Conservation (phyloP, 2,888 invertebrate species). For the Aethes cnicana region DNA sequence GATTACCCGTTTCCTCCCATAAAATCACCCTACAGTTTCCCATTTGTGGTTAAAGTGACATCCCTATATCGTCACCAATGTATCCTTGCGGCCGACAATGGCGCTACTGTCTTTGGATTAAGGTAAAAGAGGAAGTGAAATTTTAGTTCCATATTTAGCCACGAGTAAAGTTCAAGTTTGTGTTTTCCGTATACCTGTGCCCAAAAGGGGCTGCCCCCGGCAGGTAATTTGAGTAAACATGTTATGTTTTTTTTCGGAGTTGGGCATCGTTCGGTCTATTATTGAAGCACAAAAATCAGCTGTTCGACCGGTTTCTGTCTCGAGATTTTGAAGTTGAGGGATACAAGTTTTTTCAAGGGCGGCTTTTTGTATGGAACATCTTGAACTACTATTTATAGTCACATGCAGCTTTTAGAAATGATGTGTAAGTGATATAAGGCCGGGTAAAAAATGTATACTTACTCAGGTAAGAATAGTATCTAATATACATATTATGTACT, state of each 20-base stretch:
- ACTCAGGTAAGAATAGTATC: too few species aligned
- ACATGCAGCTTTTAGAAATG: too few species aligned
- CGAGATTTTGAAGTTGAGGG: slow-evolving; percentile 3
- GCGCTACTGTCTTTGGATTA: neutral
- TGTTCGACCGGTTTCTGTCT: slow-evolving; percentile 29
- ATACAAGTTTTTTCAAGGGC: neutral
- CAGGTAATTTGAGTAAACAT: slow-evolving; percentile 28
- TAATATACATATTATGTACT: too few species aligned
- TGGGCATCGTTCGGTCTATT: slow-evolving; percentile 15
- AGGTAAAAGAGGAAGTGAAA: neutral
- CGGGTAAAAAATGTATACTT: too few species aligned
- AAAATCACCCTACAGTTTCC: slow-evolving; percentile 10
- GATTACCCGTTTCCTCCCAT: slow-evolving; percentile 25
- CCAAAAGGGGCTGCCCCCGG: slow-evolving; percentile 12
- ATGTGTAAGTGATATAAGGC: too few species aligned
- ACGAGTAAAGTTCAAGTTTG: slow-evolving; percentile 13
- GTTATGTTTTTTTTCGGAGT: slow-evolving; percentile 24
- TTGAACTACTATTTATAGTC: too few species aligned
- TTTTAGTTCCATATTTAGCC: slow-evolving; percentile 7
- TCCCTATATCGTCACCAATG: slow-evolving; percentile 14
- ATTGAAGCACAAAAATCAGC: slow-evolving; percentile 26
- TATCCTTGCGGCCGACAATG: slow-evolving; percentile 5
- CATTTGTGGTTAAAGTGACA: slow-evolving; percentile 25
- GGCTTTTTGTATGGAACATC: neutral
- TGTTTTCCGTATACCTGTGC: slow-evolving; percentile 23